Evolutionary conservation across 2,113 vertebrate genomes (phyloP).

Genomic region (Pimephales promelas): DNA sequence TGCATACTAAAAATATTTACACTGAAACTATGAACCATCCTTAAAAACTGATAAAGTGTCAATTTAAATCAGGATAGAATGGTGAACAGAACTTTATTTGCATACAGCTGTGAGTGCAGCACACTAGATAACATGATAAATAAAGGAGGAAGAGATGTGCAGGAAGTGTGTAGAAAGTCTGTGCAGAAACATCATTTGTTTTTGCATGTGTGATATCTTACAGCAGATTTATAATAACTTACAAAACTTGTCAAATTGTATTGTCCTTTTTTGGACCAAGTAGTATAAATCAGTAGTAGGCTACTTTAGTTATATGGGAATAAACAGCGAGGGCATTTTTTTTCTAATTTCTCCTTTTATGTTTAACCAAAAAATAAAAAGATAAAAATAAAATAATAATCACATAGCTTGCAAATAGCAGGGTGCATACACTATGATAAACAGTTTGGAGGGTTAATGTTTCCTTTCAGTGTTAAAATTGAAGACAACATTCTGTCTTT

Average conservation of each 20-base stretch:
- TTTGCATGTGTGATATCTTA: neutral
- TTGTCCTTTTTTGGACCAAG: neutral
- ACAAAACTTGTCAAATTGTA: neutral
- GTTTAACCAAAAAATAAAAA: neutral
- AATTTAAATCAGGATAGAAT: too few species aligned
- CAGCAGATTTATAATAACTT: neutral
- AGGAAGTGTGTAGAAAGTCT: too few species aligned
- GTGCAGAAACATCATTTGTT: neutral
- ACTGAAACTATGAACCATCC: too few species aligned
- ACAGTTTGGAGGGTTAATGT: neutral
- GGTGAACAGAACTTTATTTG: too few species aligned
- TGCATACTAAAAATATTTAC: neutral
- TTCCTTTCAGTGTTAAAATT: neutral
- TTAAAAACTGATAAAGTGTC: too few species aligned
- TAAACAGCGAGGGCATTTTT: neutral
- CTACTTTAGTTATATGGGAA: neutral
- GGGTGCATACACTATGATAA: neutral
- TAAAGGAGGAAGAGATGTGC: too few species aligned
- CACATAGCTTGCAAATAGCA: neutral
- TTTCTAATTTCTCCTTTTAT: neutral
- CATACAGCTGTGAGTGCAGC: too few species aligned
- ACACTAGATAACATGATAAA: too few species aligned
- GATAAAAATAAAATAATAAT: neutral
- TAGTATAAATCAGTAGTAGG: neutral
- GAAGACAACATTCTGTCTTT: conserved; percentile 5